Evolutionary conservation across 35 echinoderm and acorn worm genomes (phyloP).

Genomic region (Patiria miniata): DNA sequence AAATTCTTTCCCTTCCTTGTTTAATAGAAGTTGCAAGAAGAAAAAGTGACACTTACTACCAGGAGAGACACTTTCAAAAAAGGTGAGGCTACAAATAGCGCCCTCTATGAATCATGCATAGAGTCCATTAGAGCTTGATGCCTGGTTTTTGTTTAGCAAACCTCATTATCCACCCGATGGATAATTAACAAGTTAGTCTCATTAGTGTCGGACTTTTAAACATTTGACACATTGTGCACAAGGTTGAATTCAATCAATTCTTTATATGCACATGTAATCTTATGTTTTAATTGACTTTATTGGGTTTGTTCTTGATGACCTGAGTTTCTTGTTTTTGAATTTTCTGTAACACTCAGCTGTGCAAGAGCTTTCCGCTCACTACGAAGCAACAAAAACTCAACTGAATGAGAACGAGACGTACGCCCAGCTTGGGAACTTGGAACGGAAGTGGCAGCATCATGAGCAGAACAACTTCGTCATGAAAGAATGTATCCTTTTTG

Average conservation of each 20-base stretch:
- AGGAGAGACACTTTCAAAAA: conserved; percentile 85
- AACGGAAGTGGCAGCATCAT: conserved; percentile 96
- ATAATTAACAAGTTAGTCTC: no score
- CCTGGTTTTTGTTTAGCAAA: no score
- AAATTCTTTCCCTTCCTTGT: conserved; percentile 28
- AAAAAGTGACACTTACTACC: conserved; percentile 82
- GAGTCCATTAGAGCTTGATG: no score
- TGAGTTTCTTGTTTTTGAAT: background rate
- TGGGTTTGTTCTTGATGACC: background rate
- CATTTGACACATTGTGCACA: no score
- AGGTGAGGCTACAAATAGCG: conserved; percentile 49
- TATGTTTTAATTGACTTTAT: background rate
- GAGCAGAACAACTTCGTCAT: conserved; percentile 99
- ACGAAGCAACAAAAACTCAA: conserved; percentile 92
- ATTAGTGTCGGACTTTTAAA: no score
- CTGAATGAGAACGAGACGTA: conserved; percentile 96
- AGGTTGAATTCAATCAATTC: no score
- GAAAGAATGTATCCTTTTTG: conserved; percentile 99
- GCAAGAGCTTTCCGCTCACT: conserved; percentile 78
- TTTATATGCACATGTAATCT: no score
- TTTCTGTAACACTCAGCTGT: no score
- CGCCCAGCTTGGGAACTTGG: conserved; percentile 91
- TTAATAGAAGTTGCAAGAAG: conserved; percentile 91
- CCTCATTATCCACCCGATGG: no score
- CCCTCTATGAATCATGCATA: no score